Percentiles rank a stretch among this genome's conserved stretches.
These are phyloP conservation scores for Dascillus cervinus DNA, from an alignment of 2,888 invertebrate species.

Conservation along the genomic window DNA sequence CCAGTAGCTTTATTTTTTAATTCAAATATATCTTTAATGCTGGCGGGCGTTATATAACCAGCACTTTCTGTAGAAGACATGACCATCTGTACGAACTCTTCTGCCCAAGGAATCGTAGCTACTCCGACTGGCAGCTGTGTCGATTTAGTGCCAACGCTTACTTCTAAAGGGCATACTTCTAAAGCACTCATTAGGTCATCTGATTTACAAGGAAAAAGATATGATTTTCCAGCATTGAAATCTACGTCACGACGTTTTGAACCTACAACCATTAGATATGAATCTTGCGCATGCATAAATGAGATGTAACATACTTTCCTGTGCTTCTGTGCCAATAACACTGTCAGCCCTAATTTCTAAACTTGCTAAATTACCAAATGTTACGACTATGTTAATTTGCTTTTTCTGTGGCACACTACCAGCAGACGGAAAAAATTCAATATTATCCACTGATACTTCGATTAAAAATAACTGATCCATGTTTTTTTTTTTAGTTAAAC, in stretches of 20 bases:
- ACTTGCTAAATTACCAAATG: constrained; percentile 46
- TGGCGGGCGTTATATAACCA: constrained; percentile 33
- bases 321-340: constrained; percentile 37
- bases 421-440: constrained; percentile 39
- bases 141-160: constrained; percentile 46
- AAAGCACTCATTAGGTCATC: constrained; percentile 43
- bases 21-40: constrained; percentile 37
- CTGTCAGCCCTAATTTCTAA: constrained; percentile 46
- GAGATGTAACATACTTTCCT: too few species aligned
- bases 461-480: constrained; percentile 50
- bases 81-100: constrained; percentile 45
- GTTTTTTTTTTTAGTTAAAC: too few species aligned
- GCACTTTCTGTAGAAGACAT: constrained; percentile 33
- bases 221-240: constrained; percentile 49
- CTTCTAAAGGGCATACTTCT: constrained; percentile 44
- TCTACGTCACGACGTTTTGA: constrained; percentile 27
- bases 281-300: constrained; percentile 8
- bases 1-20: constrained; percentile 35
- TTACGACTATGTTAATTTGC: constrained; percentile 43
- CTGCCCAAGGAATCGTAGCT: constrained; percentile 44
- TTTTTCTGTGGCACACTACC: constrained; percentile 38
- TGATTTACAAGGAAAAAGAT: constrained; percentile 46
- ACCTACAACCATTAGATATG: constrained; percentile 8
- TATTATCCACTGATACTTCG: constrained; percentile 50
- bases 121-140: constrained; percentile 41